Percentiles rank a stretch among this genome's conserved stretches.
Conservation (phyloP, 2,113 vertebrate genomes). For the Bambusicola thoracicus region DNA sequence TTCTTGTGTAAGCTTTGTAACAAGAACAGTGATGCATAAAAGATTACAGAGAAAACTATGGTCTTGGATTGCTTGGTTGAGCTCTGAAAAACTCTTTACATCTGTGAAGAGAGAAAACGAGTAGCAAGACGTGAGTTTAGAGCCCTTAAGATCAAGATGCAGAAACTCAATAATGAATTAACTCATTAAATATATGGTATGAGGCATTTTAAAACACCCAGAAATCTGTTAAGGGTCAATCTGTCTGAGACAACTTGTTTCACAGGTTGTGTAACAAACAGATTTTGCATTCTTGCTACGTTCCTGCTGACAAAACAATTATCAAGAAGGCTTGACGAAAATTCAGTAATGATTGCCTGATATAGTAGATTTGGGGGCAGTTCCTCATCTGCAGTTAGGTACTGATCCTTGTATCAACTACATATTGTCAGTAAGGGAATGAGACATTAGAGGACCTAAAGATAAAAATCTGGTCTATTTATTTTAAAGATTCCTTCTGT, state of each 20-base stretch:
- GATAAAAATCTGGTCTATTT: neutral
- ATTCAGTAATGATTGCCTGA: neutral
- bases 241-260: neutral
- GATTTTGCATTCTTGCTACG: neutral
- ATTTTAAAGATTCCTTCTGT: neutral
- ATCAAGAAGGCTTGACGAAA: neutral
- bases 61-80: neutral
- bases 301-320: neutral
- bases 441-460: neutral
- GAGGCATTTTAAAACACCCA: neutral
- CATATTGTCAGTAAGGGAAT: neutral
- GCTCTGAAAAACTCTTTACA: neutral
- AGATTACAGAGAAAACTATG: neutral
- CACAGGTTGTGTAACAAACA: neutral
- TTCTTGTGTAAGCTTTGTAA: neutral
- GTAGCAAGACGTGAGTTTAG: neutral
- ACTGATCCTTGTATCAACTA: neutral
- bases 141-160: neutral
- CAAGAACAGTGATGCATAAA: neutral
- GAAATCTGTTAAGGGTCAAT: neutral
- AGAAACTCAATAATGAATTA: neutral
- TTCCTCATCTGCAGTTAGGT: neutral
- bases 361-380: neutral
- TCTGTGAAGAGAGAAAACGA: neutral
- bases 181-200: fast-evolving